Conservation (phyloP, 2,113 vertebrate genomes). For the cattle (Bos taurus) region ARS-UCD2.0 NC_037346.1:44507001-44507500, state of each 20-base stretch:
- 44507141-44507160: background rate
- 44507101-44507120: background rate
- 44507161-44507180: background rate
- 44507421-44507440: background rate
- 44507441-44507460: background rate
- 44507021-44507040: background rate
- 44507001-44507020: background rate
- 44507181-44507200: background rate
- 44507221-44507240: background rate
- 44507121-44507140: background rate
- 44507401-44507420: background rate
- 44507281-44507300: background rate
- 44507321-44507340: background rate
- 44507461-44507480: accelerated
- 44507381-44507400: background rate
- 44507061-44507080: background rate
- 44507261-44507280: background rate
- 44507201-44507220: background rate
- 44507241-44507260: background rate
- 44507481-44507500: accelerated
- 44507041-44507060: background rate
- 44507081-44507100: background rate
- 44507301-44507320: background rate
- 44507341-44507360: background rate
- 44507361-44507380: background rate